Conservation (phyloP, 2,113 vertebrate genomes). For the Odontesthes bonariensis region DNA sequence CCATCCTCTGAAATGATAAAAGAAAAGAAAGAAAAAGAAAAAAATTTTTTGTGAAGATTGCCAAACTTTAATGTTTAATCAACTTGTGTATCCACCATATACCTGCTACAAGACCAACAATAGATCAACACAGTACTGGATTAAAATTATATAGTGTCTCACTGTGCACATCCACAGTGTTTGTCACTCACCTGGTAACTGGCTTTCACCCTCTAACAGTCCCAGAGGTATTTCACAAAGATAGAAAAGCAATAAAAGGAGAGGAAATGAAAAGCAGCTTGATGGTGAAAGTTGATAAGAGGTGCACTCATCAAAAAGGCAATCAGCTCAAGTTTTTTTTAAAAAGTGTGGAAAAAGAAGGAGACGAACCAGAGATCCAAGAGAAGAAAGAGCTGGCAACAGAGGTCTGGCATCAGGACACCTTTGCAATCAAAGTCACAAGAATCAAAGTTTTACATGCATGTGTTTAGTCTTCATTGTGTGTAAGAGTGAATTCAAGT, state of each 20-base stretch:
- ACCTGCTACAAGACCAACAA: not conserved
- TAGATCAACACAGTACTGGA: not conserved
- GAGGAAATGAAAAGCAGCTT: conserved; percentile 77
- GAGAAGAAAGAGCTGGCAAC: not conserved
- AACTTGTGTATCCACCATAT: not conserved
- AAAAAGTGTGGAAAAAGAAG: conserved; percentile 25
- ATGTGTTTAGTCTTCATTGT: conserved; percentile 17
- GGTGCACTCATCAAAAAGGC: conserved; percentile 51
- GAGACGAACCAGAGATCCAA: conserved; percentile 23
- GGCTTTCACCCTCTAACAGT: not conserved
- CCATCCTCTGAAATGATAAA: conserved; percentile 13
- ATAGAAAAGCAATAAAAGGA: conserved; percentile 67
- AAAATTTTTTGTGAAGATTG: no score
- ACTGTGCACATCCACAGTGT: not conserved
- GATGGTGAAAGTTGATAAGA: conserved; percentile 66
- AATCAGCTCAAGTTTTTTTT: conserved; percentile 60
- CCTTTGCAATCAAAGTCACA: conserved; percentile 20
- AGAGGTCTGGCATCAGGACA: conserved; percentile 30
- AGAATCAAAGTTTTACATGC: conserved; percentile 4
- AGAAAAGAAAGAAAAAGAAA: no score
- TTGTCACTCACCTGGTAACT: not conserved
- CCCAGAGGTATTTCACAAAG: not conserved
- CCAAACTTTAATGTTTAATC: no score
- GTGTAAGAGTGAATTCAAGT: conserved; percentile 18
- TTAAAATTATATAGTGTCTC: not conserved